Percentiles rank a stretch among this genome's conserved stretches.
Conservation (phyloP, 2,888 invertebrate species). For the Hirtodrosophila alboralis region DNA sequence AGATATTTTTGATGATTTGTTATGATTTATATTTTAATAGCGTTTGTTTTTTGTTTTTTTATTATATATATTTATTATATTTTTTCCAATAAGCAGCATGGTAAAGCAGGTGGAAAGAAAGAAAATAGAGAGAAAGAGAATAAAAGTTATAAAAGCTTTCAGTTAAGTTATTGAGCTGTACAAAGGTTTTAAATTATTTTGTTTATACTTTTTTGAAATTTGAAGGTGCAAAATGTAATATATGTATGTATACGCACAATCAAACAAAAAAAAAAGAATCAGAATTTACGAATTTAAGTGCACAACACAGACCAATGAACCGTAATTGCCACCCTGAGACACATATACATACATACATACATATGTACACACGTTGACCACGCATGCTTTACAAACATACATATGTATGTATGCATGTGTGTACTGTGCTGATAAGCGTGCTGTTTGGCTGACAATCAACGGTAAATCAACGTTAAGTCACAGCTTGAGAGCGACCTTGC, state of each 20-base stretch:
- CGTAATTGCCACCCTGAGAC: constrained; percentile 19
- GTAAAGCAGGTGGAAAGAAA: constrained; percentile 47
- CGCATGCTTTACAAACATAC: too few relatives aligned
- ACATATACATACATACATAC: constrained; percentile 14
- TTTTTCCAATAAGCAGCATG: constrained; percentile 59
- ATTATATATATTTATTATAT: too few relatives aligned
- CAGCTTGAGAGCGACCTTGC: constrained; percentile 44
- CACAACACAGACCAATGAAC: constrained; percentile 42
- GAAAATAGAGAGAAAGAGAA: constrained; percentile 40
- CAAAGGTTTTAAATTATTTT: too few relatives aligned
- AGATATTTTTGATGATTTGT: neutral
- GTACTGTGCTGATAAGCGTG: constrained; percentile 45
- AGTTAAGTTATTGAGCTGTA: constrained; percentile 28
- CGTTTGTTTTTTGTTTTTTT: constrained; percentile 54
- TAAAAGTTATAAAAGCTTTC: constrained; percentile 17
- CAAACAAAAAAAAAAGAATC: constrained; percentile 4
- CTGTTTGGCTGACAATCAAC: constrained; percentile 21
- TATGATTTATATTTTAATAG: constrained; percentile 52
- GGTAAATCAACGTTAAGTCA: constrained; percentile 37
- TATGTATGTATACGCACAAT: constrained; percentile 5
- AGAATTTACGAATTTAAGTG: constrained; percentile 1
- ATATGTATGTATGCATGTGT: constrained; percentile 2
- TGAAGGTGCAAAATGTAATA: constrained; percentile 21
- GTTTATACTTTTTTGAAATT: constrained; percentile 12
- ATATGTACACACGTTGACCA: neutral